Evolutionary conservation across 2,888 invertebrate species (phyloP).

Genomic region (Leuctra nigra): DNA sequence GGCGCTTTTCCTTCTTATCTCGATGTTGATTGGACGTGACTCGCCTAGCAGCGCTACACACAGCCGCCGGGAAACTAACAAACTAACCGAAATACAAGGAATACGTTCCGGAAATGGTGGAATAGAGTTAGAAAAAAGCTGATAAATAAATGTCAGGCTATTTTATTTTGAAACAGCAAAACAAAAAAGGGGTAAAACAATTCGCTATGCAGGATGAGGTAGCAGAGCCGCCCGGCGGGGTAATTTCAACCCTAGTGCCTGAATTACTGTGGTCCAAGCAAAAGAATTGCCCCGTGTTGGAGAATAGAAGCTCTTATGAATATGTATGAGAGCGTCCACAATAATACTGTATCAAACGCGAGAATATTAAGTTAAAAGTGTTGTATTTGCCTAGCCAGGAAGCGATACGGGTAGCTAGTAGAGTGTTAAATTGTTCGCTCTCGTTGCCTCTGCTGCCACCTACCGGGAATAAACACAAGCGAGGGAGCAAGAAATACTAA

Average conservation of each 20-base stretch:
- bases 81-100: neutral
- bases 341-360: constrained; percentile 8
- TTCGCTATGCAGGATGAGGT: constrained; percentile 7
- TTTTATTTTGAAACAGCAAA: neutral
- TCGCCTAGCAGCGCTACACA: constrained; percentile 8
- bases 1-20: constrained; percentile 18
- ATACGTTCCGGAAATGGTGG: constrained; percentile 1
- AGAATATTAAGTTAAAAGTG: constrained; percentile 13
- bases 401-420: neutral
- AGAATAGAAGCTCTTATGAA: neutral
- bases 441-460: neutral
- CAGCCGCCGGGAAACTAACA: neutral
- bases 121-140: constrained; percentile 6
- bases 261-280: constrained; percentile 2
- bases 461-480: neutral
- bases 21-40: constrained; percentile 22
- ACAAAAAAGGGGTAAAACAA: neutral
- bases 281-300: constrained; percentile 2
- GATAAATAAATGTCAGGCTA: constrained; percentile 4
- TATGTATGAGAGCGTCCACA: constrained; percentile 4
- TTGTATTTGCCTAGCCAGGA: neutral
- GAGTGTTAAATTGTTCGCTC: constrained; percentile 5
- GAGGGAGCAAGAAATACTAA: no score
- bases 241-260: constrained; percentile 5
- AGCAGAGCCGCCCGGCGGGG: neutral